Conservation (phyloP, 2,888 invertebrate genomes). For the Cerceris rybyensis region DNA sequence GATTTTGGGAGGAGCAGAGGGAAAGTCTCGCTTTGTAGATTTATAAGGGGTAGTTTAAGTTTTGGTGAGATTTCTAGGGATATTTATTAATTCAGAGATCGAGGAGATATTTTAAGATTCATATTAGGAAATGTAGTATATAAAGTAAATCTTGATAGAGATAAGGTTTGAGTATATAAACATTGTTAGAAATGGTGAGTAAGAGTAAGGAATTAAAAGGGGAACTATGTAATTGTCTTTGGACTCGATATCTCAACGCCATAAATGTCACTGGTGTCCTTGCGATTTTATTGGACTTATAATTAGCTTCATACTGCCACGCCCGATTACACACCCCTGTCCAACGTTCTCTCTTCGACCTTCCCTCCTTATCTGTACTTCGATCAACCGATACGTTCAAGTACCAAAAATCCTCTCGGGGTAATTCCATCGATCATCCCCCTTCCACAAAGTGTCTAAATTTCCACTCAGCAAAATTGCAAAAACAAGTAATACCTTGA, state of each 20-base stretch:
- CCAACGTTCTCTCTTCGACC: conserved; percentile 24
- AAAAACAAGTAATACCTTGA: background rate
- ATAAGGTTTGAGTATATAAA: too few relatives aligned
- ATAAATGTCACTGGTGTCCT: conserved; percentile 34
- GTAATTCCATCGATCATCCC: background rate
- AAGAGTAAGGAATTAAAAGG: background rate
- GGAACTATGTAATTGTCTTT: background rate
- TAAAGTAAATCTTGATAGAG: too few relatives aligned
- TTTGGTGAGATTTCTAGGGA: too few relatives aligned
- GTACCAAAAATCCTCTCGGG: too few relatives aligned
- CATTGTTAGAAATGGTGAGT: too few relatives aligned
- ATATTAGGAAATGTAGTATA: too few relatives aligned
- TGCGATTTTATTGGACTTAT: conserved; percentile 58
- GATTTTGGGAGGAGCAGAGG: too few relatives aligned
- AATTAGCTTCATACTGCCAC: conserved; percentile 72
- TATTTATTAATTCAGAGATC: too few relatives aligned
- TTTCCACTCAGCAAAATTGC: background rate
- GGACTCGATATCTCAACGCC: conserved; percentile 3
- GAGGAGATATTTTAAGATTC: too few relatives aligned
- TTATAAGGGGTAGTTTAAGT: too few relatives aligned
- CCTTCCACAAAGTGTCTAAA: background rate
- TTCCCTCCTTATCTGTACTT: conserved; percentile 13
- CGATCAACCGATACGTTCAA: background rate
- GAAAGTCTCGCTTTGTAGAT: too few relatives aligned
- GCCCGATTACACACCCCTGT: conserved; percentile 70